Conservation (phyloP, 2,113 vertebrate genomes). For the Nyctibius bracteatus region DNA sequence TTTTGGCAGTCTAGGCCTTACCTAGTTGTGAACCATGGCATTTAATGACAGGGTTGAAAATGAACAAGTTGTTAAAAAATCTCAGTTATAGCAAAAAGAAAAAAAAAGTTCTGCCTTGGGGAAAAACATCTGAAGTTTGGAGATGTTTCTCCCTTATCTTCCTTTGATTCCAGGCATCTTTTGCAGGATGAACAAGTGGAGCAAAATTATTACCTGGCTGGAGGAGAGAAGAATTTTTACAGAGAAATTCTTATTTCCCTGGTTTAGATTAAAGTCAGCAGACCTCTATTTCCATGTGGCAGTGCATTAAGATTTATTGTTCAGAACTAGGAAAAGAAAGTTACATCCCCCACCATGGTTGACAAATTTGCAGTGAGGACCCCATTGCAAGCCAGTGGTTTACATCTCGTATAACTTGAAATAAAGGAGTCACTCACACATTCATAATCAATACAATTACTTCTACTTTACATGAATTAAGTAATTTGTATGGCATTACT, state of each 20-base stretch:
- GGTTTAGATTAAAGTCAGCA: not conserved
- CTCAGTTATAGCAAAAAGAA: not conserved
- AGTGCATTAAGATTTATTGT: not conserved
- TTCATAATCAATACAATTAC: constrained; percentile 63
- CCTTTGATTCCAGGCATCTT: not conserved
- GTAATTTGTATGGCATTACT: constrained; percentile 52
- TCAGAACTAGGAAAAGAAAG: not conserved
- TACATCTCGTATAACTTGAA: constrained; percentile 35
- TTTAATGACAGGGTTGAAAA: not conserved
- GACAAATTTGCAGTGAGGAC: not conserved
- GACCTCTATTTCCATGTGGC: not conserved
- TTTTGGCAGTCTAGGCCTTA: not conserved
- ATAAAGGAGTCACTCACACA: constrained; percentile 61
- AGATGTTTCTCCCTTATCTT: not conserved
- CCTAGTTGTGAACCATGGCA: not conserved
- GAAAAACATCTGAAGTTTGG: not conserved
- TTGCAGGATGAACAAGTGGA: not conserved
- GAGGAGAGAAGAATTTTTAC: not conserved
- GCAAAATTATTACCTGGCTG: not conserved
- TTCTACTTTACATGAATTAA: constrained; percentile 65
- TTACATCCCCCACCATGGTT: not conserved
- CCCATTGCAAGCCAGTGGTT: constrained; percentile 6
- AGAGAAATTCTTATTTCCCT: not conserved
- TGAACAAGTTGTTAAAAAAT: not conserved
- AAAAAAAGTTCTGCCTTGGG: not conserved